A percentile compares a stretch with the other conserved stretches of the same genome.
Evolutionary conservation across 2,113 vertebrate genomes (phyloP).

Genomic region (Apteryx mantelli): DNA sequence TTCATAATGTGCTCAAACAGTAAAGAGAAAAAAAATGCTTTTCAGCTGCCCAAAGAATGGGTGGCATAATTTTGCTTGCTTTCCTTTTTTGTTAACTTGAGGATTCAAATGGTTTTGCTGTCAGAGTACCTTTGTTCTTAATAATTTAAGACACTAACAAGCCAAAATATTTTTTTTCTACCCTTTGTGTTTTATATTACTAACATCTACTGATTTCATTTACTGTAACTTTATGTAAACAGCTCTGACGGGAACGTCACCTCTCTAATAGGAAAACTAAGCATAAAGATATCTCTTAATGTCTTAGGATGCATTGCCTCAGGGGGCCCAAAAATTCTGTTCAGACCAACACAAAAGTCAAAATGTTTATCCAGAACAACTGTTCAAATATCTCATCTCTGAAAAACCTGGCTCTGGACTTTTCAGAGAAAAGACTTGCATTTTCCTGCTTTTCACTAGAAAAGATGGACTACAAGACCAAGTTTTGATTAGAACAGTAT

Average conservation of each 20-base stretch:
- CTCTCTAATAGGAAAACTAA: conserved; percentile 13
- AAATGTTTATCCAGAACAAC: neutral
- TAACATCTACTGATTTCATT: neutral
- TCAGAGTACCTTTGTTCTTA: conserved; percentile 45
- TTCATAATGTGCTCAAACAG: neutral
- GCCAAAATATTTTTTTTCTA: conserved; percentile 42
- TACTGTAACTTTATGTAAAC: conserved; percentile 42
- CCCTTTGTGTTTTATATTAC: conserved; percentile 8
- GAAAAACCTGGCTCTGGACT: neutral
- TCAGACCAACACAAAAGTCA: neutral
- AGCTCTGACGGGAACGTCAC: conserved; percentile 35
- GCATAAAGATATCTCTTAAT: neutral
- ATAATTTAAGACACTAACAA: conserved; percentile 49
- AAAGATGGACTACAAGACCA: neutral
- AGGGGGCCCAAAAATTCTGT: neutral
- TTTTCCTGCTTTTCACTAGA: neutral
- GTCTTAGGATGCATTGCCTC: neutral
- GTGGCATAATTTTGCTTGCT: conserved; percentile 50
- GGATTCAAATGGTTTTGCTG: conserved; percentile 45
- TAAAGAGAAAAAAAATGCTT: conserved; percentile 9
- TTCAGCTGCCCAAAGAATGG: neutral
- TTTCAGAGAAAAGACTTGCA: neutral
- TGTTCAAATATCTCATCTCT: neutral
- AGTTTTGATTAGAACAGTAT: neutral
- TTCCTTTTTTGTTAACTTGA: conserved; percentile 39